Base-by-base conservation (phyloP, 2,113 vertebrate genomes). In the Psettodes erumei region DNA sequence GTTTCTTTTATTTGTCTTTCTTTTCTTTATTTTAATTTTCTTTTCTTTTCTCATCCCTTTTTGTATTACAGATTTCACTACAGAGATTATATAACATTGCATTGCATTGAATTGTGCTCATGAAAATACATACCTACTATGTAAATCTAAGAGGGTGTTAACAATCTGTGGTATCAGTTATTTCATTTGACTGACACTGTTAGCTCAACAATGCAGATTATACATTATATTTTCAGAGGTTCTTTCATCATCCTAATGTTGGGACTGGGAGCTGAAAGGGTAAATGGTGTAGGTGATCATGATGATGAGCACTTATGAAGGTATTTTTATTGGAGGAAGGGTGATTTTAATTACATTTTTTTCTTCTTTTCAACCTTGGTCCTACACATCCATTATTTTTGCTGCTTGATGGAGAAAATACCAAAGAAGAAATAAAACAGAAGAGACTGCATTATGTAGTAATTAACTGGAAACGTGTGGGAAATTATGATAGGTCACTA, bases 281-380 rank as follows among this genome's bases (percentile, higher is more conserved):
- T 27, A 42, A 13, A 30, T 53, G 45, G 47, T 73, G 71, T 40
- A 47, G 25, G 16, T 43, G 32, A 58, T 58, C 18, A 58, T 23
- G 30, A 23, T 48, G 0, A 42, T 35, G 33, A 35, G 21, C 43
- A 67, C 10, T 66, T 0, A 2, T 56, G 6, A n/a, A 13, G 4
- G 18, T 40, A 40, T 35, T 63, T 3, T 9, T 15, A 45, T 18
- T 18, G 25, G 51, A 21, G 25, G 12, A 58, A 23, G 13, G 13
- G 5, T n/a, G 11, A 30, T 67, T 6, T 38, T 35, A 1, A 43
- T 43, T 12, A 43, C 8, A 8, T 7, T 19, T 9, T 18, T 5
- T 33, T 18, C 23, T 15, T 27, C 8, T 19, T 35, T 12, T 12
- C 5, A 38, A 25, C 16, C 32, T 11, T 21, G 6, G 4, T 5